phyloP scores from a whole-genome alignment of 1,140 invertebrate genomes.

The Cotesia vestalis region DNA sequence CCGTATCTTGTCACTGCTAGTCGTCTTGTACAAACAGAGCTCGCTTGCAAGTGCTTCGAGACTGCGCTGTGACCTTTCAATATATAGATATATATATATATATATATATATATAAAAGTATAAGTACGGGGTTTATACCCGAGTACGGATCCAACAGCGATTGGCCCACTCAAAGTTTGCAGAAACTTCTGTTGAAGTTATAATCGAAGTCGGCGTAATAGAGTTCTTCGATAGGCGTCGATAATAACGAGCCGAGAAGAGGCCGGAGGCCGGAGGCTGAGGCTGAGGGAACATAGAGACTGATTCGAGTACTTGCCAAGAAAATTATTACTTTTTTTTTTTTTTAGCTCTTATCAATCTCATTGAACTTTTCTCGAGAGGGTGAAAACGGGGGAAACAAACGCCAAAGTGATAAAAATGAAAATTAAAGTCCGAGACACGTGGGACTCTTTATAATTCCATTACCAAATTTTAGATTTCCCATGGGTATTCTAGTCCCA shows the following conservation, averaged over 20 bases:
- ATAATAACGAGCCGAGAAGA: conserved; percentile 47
- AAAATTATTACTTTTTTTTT: neutral
- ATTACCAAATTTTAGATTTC: conserved; percentile 16
- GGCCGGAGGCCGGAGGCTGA: neutral
- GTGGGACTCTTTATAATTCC: conserved; percentile 13
- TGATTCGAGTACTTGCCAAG: neutral
- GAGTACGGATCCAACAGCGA: neutral
- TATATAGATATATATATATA: neutral
- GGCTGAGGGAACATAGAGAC: neutral
- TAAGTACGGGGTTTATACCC: neutral
- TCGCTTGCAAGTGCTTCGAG: neutral
- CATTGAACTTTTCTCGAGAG: neutral
- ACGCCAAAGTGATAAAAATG: neutral
- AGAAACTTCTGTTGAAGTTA: conserved; percentile 48
- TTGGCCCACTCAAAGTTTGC: conserved; percentile 42
- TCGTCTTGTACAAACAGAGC: neutral
- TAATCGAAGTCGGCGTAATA: conserved; percentile 55
- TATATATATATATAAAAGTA: neutral
- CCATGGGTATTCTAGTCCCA: neutral
- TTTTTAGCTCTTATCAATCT: neutral
- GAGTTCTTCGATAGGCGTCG: conserved; percentile 49
- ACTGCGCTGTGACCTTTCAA: neutral
- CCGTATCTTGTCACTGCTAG: neutral
- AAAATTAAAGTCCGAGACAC: neutral
- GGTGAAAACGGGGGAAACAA: neutral